Conservation (phyloP, 2,888 invertebrate genomes). For the Caenorhabditis sinica region DNA sequence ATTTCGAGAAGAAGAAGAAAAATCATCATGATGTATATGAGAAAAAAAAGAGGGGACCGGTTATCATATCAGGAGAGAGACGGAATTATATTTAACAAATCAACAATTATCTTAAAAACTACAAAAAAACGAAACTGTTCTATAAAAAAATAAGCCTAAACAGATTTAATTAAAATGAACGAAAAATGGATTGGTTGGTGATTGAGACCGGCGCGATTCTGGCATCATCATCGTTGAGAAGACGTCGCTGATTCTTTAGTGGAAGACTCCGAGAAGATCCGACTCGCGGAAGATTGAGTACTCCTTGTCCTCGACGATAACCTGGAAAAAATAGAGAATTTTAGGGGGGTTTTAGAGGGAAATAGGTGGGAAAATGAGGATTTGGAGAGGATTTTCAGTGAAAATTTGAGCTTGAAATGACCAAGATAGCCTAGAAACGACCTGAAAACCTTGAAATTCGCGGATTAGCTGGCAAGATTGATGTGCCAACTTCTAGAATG, state of each 20-base stretch:
- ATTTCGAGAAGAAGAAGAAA: no score
- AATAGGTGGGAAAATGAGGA: background rate
- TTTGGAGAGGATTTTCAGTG: background rate
- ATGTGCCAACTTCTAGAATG: no score
- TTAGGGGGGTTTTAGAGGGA: background rate
- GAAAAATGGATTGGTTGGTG: background rate
- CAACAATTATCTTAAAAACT: constrained; percentile 1
- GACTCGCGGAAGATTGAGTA: constrained; percentile 95
- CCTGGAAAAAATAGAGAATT: constrained; percentile 61
- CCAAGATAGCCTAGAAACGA: no score
- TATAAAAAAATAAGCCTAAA: constrained; percentile 26
- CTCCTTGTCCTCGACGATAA: constrained; percentile 88
- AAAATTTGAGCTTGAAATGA: background rate
- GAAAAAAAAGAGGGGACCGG: constrained; percentile 22
- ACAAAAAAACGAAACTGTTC: background rate
- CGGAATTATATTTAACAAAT: background rate
- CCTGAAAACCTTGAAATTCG: no score
- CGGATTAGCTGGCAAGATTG: no score
- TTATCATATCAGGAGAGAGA: constrained; percentile 3
- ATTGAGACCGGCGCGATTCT: constrained; percentile 62
- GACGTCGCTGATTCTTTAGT: constrained; percentile 60
- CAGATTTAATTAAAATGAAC: constrained; percentile 15
- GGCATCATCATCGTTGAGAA: constrained; percentile 7
- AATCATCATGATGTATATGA: background rate
- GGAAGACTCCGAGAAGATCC: constrained; percentile 93